These are phyloP conservation scores for Nemopilema nomurai DNA, from an alignment of 30 jellyfish, hydroid and myxozoan genomes.

Conservation along the genomic window DNA sequence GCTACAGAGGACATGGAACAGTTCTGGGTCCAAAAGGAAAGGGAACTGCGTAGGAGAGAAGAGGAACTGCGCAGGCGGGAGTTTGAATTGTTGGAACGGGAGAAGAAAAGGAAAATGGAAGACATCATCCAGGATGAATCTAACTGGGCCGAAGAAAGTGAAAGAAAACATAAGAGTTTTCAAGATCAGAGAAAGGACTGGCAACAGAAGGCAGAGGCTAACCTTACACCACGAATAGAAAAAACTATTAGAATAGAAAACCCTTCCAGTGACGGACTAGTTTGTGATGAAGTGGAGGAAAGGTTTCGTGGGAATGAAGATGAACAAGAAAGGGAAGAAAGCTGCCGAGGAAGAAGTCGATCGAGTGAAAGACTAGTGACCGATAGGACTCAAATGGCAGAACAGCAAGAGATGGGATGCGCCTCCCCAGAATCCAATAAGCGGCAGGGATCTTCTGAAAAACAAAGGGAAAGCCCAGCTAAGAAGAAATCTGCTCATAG, in stretches of 20 bases:
- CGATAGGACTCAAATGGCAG: conserved; percentile 2
- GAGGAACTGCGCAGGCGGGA: conserved; percentile 33
- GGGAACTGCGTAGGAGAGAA: conserved; percentile 42
- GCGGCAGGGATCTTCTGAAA: neutral
- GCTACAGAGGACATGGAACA: neutral
- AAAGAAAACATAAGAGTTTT: neutral
- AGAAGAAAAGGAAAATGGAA: conserved; percentile 28
- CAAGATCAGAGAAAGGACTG: conserved; percentile 3
- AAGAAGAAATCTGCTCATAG: conserved; percentile 3
- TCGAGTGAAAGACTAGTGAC: conserved; percentile 4
- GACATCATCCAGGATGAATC: neutral
- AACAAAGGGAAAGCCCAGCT: neutral
- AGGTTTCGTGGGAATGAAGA: neutral
- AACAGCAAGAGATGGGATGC: conserved; percentile 10
- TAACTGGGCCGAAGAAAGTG: neutral
- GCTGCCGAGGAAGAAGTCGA: conserved; percentile 40
- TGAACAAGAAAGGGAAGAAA: neutral
- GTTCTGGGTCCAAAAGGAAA: conserved; percentile 16
- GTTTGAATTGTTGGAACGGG: conserved; percentile 56
- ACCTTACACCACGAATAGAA: neutral
- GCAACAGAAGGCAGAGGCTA: neutral
- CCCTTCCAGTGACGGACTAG: neutral
- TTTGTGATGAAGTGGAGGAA: neutral
- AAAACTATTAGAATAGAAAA: too few relatives aligned
- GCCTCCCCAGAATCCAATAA: neutral